Evolutionary conservation across 2,797 vertebrate species (phyloP).

Genomic region (Brachyalestes nurse): DNA sequence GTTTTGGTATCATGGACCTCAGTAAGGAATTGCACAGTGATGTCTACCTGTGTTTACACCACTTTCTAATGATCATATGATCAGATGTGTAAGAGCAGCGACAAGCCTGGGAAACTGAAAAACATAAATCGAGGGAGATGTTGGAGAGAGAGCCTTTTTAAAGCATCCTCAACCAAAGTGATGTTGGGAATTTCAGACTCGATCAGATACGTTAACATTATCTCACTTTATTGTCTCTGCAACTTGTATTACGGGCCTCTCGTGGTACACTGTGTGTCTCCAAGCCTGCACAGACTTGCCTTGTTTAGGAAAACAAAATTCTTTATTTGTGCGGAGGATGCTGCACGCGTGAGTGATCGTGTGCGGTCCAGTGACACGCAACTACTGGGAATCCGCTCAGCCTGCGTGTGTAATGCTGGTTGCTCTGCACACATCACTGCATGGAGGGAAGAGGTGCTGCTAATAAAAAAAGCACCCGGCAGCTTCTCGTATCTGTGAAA

Average conservation of each 20-base stretch:
- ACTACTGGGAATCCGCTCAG: not conserved
- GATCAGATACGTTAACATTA: not conserved
- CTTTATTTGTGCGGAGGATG: constrained; percentile 17
- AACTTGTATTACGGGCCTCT: constrained; percentile 26
- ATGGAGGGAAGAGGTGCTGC: not conserved
- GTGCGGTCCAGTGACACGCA: constrained; percentile 5
- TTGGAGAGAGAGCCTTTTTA: not conserved
- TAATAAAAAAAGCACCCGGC: not conserved
- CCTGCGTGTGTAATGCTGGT: constrained; percentile 5
- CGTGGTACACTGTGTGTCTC: not conserved
- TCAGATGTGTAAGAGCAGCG: too few relatives aligned
- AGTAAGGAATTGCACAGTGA: too few relatives aligned
- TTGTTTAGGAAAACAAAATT: constrained; percentile 50
- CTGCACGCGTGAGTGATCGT: not conserved
- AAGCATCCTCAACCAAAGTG: too few relatives aligned
- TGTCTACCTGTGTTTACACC: too few relatives aligned
- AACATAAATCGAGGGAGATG: too few relatives aligned
- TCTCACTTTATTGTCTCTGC: constrained; percentile 4
- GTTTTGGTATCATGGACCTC: too few relatives aligned
- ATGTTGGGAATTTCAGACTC: not conserved
- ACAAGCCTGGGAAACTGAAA: too few relatives aligned
- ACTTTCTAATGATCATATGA: too few relatives aligned
- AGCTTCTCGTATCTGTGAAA: not conserved
- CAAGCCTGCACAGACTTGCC: constrained; percentile 36
- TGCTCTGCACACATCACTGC: not conserved